phyloP scores from a whole-genome alignment of 2,797 vertebrate species.

The Psittacula echo region DNA sequence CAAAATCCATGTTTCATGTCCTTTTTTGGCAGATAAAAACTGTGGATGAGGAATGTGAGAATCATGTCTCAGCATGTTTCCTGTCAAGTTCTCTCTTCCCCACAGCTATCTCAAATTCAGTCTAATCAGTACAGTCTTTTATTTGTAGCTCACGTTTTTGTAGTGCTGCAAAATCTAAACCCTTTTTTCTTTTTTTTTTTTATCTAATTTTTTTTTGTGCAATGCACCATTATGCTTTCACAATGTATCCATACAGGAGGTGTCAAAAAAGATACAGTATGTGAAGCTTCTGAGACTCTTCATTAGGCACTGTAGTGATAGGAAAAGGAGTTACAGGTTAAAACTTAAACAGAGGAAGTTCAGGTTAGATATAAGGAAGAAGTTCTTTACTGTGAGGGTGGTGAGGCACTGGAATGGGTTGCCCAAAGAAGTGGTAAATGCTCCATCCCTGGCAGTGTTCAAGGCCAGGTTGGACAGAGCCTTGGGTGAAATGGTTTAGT shows the following conservation, averaged over 20 bases:
- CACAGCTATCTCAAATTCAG: neutral
- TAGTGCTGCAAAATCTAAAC: neutral
- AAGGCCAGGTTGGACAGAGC: neutral
- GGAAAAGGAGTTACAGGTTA: neutral
- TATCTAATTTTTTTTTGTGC: neutral
- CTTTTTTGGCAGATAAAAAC: neutral
- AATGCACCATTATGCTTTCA: neutral
- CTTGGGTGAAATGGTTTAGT: neutral
- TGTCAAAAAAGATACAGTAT: neutral
- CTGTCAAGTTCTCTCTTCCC: neutral
- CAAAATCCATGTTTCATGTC: neutral
- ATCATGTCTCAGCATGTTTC: neutral
- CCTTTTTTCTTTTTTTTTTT: neutral
- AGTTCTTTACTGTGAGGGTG: neutral
- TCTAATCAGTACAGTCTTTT: neutral
- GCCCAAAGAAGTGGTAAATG: neutral
- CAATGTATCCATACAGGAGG: neutral
- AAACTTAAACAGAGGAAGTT: neutral
- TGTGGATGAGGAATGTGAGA: neutral
- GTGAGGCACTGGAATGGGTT: neutral
- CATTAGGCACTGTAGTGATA: neutral
- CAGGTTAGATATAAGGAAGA: neutral
- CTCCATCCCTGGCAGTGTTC: neutral
- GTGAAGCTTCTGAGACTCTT: neutral
- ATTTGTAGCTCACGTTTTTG: neutral